Conservation (phyloP, 2,113 vertebrate genomes). For the Synchiropus splendidus region DNA sequence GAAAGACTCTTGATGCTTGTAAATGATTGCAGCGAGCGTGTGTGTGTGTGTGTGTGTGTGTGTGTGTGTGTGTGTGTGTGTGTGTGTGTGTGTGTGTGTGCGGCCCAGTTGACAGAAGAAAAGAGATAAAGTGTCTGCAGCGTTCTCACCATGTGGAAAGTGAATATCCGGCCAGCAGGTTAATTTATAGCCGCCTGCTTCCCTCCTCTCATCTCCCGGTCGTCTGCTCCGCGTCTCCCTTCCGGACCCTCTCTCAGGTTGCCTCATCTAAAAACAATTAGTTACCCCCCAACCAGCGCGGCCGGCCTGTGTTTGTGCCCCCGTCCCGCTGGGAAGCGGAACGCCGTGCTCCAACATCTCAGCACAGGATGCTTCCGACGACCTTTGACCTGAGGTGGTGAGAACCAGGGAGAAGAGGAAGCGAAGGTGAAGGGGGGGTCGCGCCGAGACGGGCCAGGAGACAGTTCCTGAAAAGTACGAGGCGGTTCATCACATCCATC, state of each 20-base stretch:
- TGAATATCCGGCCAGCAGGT: conserved; percentile 43
- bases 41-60: too few relatives aligned
- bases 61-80: conserved; percentile 13
- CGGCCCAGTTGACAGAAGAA: conserved; percentile 19
- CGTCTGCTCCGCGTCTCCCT: conserved; percentile 47
- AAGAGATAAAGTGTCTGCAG: conserved; percentile 24
- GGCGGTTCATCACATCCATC: too few relatives aligned
- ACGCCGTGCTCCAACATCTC: conserved; percentile 40
- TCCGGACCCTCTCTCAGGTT: conserved; percentile 57
- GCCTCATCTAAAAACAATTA: conserved; percentile 66
- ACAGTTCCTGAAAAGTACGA: too few relatives aligned
- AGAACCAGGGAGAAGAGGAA: conserved; percentile 32
- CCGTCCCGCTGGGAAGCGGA: conserved; percentile 34
- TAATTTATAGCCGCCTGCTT: conserved; percentile 46
- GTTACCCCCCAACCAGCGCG: conserved; percentile 29
- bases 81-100: conserved; percentile 42
- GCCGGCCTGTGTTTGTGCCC: conserved; percentile 7
- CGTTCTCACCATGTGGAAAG: conserved; percentile 50
- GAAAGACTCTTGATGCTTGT: too few relatives aligned
- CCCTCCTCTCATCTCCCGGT: conserved; percentile 33
- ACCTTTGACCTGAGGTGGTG: conserved; percentile 39
- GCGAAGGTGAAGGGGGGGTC: background rate
- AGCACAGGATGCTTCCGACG: conserved; percentile 56
- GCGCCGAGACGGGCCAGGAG: too few relatives aligned
- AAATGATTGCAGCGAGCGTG: too few relatives aligned